A percentile compares a stretch with the other conserved stretches of the same genome.
These are phyloP conservation scores for Cremastinae sp. DNA, from an alignment of 2,888 invertebrate genomes.

Conservation along the genomic window DNA sequence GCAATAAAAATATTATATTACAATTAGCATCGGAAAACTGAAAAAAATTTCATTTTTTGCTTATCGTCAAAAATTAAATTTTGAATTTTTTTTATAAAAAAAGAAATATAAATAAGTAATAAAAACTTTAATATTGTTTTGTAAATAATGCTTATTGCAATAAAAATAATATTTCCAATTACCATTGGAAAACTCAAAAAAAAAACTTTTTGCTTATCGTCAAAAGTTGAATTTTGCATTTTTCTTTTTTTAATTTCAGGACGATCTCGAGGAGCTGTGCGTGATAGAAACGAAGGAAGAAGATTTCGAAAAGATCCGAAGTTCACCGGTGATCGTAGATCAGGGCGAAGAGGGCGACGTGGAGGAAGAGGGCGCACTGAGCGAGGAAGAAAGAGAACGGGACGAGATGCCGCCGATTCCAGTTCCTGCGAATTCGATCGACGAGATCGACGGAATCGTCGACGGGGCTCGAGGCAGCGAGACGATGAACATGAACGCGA, in stretches of 20 bases:
- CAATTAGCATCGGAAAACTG: too few species aligned
- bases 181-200: too few species aligned
- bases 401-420: conserved; percentile 77
- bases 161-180: not conserved
- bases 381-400: conserved; percentile 68
- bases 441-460: conserved; percentile 70
- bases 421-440: conserved; percentile 70
- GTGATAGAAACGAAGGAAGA: conserved; percentile 73
- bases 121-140: too few species aligned
- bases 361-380: conserved; percentile 67
- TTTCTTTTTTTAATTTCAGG: conserved; percentile 67
- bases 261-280: conserved; percentile 78
- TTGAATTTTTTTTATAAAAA: conserved; percentile 1
- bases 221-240: not conserved
- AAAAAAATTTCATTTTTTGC: not conserved
- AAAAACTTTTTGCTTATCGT: not conserved
- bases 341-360: conserved; percentile 75
- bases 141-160: too few species aligned
- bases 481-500: conserved; percentile 18
- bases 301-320: conserved; percentile 58
- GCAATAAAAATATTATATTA: not conserved
- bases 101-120: too few species aligned
- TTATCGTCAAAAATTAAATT: not conserved
- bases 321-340: conserved; percentile 64
- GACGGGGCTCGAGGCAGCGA: conserved; percentile 46